These are phyloP conservation scores for Copidosoma aretas DNA, from an alignment of 2,888 invertebrate species.

Conservation along the genomic window DNA sequence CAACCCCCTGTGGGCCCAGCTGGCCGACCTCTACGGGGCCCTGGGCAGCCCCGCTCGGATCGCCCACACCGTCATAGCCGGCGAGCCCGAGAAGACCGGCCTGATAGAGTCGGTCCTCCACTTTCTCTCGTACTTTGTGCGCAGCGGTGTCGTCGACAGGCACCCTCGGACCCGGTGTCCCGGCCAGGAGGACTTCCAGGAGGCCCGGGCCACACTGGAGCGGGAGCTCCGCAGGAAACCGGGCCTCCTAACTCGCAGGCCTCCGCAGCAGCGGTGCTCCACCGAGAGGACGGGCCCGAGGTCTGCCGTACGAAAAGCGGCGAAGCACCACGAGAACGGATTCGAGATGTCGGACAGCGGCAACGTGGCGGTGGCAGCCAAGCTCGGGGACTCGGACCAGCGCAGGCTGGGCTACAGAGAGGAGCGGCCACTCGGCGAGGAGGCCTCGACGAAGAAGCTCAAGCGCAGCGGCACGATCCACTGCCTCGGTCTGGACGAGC, in stretches of 20 bases:
- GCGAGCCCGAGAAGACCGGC: constrained; percentile 68
- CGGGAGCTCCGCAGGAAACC: constrained; percentile 47
- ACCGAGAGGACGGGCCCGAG: neutral
- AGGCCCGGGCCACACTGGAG: constrained; percentile 51
- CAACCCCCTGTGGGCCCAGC: constrained; percentile 90
- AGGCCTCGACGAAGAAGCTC: constrained; percentile 38
- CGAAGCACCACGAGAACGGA: neutral
- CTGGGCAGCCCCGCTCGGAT: constrained; percentile 79
- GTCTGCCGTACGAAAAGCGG: neutral
- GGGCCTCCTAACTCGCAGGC: constrained; percentile 29
- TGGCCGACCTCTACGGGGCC: constrained; percentile 86
- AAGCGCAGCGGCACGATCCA: constrained; percentile 52
- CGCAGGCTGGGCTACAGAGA: neutral
- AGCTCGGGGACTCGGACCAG: too few species aligned
- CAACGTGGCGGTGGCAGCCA: neutral
- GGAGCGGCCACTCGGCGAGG: neutral
- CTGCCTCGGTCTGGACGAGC: constrained; percentile 41
- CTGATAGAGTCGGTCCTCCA: constrained; percentile 77
- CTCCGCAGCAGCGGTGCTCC: neutral
- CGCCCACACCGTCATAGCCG: constrained; percentile 81
- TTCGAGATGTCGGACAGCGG: too few species aligned
- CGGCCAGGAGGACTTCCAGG: constrained; percentile 51
- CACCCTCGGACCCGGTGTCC: constrained; percentile 50
- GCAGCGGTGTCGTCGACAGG: constrained; percentile 56
- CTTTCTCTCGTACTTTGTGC: constrained; percentile 85